Base-by-base conservation (phyloP, 2,797 vertebrate species). In the Enoplosus armatus region DNA sequence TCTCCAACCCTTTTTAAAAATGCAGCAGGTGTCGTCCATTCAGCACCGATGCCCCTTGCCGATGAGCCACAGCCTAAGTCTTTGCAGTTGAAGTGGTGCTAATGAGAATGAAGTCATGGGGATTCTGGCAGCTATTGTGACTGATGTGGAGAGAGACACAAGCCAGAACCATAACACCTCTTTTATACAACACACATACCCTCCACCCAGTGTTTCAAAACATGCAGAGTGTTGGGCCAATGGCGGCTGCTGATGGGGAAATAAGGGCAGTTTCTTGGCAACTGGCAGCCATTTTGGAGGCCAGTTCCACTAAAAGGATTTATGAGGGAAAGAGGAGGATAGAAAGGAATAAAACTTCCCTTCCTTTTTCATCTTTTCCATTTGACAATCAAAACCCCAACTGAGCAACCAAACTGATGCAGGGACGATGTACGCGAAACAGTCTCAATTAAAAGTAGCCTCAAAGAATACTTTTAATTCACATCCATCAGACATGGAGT, bases 81-180 rank as follows among this genome's bases (percentile, higher is more conserved):
- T 87, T 79, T 87, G 65, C 63, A 59, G 56, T 51, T 65, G 59
- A 79, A 78, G 84, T 76, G 27, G 72, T 35, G 80, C 81, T 90
- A 90, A 92, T 90, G 91, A 91, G 87, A 93, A 87, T 86, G 88
- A 92, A 85, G 90, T 90, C 87, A 91, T 85, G 77, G 88, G 73
- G 85, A 89, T 77, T 87, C 75, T 90, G 89, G 85, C 85, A 86
- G 75, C 68, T 69, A 83, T 84, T 89, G 87, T 79, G 79, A 86
- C 22, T 66, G 81, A 92, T 88, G 85, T 85, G 83, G 66, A 64
- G 73, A 86, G 80, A 85, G 83, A 88, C 78, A 74, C 76, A 82
- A 78, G 84, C 85, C 74, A 78, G 83, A 87, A 66, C 70, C 56
- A 74, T 68, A 87, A 92, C 81, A 78, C 72, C 47, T 71, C n/a